Percentiles rank a stretch among this genome's conserved stretches.
Evolutionary conservation across 2,113 vertebrate genomes (phyloP).

Genomic region (Chaenocephalus aceratus): DNA sequence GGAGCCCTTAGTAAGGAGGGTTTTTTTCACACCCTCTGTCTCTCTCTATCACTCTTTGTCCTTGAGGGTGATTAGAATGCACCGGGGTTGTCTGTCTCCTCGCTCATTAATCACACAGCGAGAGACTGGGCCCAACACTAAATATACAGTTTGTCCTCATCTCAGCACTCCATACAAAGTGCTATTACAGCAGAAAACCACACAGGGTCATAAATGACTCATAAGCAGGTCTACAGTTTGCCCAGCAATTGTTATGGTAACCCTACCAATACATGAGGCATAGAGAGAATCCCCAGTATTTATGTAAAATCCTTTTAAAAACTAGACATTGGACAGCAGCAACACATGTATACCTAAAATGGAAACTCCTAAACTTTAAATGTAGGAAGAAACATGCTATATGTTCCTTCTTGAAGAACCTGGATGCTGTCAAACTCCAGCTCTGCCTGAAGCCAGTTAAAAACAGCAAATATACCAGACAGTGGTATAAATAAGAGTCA

Average conservation of each 20-base stretch:
- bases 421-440: background rate
- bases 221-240: conserved; percentile 17
- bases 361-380: background rate
- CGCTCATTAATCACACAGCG: conserved; percentile 77
- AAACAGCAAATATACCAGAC: background rate
- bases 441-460: background rate
- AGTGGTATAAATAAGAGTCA: background rate
- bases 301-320: conserved; percentile 23
- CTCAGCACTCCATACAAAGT: conserved; percentile 67
- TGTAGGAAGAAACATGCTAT: background rate
- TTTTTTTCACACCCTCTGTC: conserved; percentile 51
- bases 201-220: conserved; percentile 64
- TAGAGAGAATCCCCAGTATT: background rate
- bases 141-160: conserved; percentile 79
- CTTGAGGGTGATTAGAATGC: conserved; percentile 80
- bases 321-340: background rate
- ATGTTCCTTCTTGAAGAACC: background rate
- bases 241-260: conserved; percentile 26
- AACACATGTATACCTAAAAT: background rate
- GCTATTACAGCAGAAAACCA: conserved; percentile 67
- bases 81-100: conserved; percentile 70
- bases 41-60: conserved; percentile 71
- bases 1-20: conserved; percentile 56
- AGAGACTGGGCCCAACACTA: conserved; percentile 66
- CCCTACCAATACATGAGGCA: background rate